These are phyloP conservation scores for Dasypus novemcinctus DNA, from an alignment of 2,113 vertebrate genomes.

Conservation along the genomic window DNA sequence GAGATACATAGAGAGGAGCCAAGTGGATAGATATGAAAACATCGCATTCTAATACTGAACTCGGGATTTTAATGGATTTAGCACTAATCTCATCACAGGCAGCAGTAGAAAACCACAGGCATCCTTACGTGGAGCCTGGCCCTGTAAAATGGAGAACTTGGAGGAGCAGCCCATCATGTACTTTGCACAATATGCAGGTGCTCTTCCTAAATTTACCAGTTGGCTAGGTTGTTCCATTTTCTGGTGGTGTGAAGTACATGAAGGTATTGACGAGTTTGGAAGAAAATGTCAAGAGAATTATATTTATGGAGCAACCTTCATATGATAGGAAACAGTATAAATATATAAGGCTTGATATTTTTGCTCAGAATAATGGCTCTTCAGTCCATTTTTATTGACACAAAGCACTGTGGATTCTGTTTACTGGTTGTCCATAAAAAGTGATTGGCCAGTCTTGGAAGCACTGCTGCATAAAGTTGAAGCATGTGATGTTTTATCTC, in stretches of 20 bases:
- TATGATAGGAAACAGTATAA: not conserved
- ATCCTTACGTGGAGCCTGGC: rapidly evolving
- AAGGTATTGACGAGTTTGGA: not conserved
- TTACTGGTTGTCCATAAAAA: not conserved
- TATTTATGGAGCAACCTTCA: not conserved
- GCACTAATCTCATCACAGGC: not conserved
- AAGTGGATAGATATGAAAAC: not conserved
- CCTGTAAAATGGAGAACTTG: rapidly evolving
- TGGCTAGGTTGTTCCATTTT: rapidly evolving
- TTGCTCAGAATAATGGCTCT: not conserved
- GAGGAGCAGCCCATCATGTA: rapidly evolving
- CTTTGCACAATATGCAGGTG: not conserved
- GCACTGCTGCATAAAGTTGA: not conserved
- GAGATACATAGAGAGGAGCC: not conserved
- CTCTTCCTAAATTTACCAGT: not conserved
- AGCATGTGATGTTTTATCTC: not conserved
- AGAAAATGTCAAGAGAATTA: not conserved
- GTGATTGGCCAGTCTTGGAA: not conserved
- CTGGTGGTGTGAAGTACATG: too few relatives aligned
- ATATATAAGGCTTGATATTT: not conserved
- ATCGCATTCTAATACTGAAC: not conserved
- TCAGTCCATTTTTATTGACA: not conserved
- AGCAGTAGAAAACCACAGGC: not conserved
- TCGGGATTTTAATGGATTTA: not conserved
- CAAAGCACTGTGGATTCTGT: not conserved